phyloP scores from a whole-genome alignment of 2,797 vertebrate species.

The Pangasius djambal region DNA sequence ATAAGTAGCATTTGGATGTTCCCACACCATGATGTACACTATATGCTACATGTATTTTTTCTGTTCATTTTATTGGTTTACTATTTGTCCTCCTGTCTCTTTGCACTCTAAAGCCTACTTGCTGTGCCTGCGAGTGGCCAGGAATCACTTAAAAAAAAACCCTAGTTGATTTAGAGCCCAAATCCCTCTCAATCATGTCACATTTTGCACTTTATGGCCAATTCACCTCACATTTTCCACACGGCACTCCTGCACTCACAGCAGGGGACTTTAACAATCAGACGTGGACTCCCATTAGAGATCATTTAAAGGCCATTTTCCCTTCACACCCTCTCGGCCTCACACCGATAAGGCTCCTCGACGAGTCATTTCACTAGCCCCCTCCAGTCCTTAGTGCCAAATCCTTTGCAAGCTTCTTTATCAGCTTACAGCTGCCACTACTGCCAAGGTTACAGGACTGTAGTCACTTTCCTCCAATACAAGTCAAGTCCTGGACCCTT shows the following conservation, averaged over 20 bases:
- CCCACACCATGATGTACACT: not conserved
- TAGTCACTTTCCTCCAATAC: conserved; percentile 41
- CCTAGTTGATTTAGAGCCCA: conserved; percentile 67
- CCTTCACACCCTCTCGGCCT: conserved; percentile 59
- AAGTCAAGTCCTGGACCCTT: conserved; percentile 26
- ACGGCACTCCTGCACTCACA: conserved; percentile 50
- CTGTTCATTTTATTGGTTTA: not conserved
- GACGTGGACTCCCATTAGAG: conserved; percentile 53
- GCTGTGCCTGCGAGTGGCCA: conserved; percentile 55
- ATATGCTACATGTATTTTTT: conserved; percentile 20
- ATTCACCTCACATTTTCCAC: conserved; percentile 74
- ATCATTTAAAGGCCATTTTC: conserved; percentile 65
- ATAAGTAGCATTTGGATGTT: not conserved
- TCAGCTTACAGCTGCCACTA: conserved; percentile 56
- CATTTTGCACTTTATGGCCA: conserved; percentile 70
- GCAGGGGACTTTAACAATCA: conserved; percentile 54
- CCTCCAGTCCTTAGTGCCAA: conserved; percentile 47
- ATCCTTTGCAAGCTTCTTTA: conserved; percentile 58
- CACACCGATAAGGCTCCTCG: conserved; percentile 48
- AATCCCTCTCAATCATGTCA: conserved; percentile 67
- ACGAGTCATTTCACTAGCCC: conserved; percentile 55
- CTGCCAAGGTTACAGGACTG: conserved; percentile 52
- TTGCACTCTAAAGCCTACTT: conserved; percentile 45
- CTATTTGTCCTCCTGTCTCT: conserved; percentile 33
- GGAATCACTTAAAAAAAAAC: conserved; percentile 51